Evolutionary conservation across 2,888 invertebrate species (phyloP).

Genomic region (Clepsis dumicolana): DNA sequence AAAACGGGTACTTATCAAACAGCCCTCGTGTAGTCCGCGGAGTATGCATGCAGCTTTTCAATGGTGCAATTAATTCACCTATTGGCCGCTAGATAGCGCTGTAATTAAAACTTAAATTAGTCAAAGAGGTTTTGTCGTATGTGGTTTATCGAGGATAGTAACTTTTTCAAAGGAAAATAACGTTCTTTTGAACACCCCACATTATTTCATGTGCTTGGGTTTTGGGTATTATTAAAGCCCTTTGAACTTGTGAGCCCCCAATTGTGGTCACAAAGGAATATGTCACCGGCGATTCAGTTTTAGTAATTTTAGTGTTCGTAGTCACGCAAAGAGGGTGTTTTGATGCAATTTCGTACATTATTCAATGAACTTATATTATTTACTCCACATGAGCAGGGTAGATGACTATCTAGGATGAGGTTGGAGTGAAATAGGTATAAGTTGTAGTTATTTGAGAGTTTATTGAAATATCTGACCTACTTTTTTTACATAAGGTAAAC

Average conservation of each 20-base stretch:
- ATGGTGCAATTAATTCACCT: slow-evolving; percentile 2
- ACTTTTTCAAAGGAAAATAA: slow-evolving; percentile 4
- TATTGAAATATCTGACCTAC: no score
- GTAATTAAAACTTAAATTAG: not conserved
- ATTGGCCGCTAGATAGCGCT: slow-evolving; percentile 25
- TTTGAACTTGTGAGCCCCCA: slow-evolving; percentile 28
- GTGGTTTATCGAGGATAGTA: not conserved
- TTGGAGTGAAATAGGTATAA: no score
- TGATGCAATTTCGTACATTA: slow-evolving; percentile 16
- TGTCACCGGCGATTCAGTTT: slow-evolving; percentile 35
- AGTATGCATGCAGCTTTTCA: no score
- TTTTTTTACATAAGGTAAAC: no score
- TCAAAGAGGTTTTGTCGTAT: not conserved
- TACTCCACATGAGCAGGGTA: not conserved
- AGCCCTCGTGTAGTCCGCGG: no score
- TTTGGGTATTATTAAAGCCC: slow-evolving; percentile 33
- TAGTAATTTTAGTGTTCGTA: slow-evolving; percentile 20
- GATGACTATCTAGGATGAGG: no score
- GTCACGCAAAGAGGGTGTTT: slow-evolving; percentile 39
- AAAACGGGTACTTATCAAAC: no score
- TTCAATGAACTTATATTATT: not conserved
- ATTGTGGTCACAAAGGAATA: slow-evolving; percentile 35
- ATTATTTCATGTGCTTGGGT: slow-evolving; percentile 19
- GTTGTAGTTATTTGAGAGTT: no score
- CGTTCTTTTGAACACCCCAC: slow-evolving; percentile 10